Conservation (phyloP, 2,797 vertebrate genomes). For the Fistularia commersonii region DNA sequence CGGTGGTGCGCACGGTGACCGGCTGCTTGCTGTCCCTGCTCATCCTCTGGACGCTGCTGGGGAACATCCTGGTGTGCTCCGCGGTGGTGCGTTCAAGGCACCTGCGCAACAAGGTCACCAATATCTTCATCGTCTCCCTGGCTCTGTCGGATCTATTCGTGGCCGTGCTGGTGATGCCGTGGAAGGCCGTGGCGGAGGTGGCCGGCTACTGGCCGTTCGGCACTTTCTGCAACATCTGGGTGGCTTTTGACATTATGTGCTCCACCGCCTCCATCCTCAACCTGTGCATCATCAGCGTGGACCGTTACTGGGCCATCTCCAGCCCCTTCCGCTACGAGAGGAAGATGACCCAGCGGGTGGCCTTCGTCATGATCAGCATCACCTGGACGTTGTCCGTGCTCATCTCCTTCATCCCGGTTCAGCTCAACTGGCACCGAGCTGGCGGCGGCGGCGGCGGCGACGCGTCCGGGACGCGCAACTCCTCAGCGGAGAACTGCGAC, state of each 20-base stretch:
- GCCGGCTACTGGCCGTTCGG: slow-evolving; percentile 95
- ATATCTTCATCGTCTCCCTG: slow-evolving; percentile 91
- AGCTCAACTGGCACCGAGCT: slow-evolving; percentile 92
- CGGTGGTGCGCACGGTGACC: slow-evolving; percentile 76
- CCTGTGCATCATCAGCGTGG: slow-evolving; percentile 92
- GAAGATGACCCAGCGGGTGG: slow-evolving; percentile 89
- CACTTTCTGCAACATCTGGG: slow-evolving; percentile 90
- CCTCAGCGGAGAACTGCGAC: slow-evolving; percentile 77
- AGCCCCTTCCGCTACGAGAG: slow-evolving; percentile 93
- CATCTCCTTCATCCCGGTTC: slow-evolving; percentile 94
- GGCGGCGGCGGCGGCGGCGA: slow-evolving; percentile 42
- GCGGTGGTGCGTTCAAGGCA: slow-evolving; percentile 87
- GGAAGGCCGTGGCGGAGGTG: slow-evolving; percentile 92
- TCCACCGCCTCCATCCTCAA: slow-evolving; percentile 96
- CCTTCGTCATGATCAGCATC: slow-evolving; percentile 86
- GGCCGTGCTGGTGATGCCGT: slow-evolving; percentile 94
- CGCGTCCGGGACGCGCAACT: slow-evolving; percentile 43
- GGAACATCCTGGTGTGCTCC: slow-evolving; percentile 88
- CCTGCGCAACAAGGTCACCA: slow-evolving; percentile 88
- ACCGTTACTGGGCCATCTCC: slow-evolving; percentile 95
- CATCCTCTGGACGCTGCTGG: slow-evolving; percentile 89
- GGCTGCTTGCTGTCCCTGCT: slow-evolving; percentile 84
- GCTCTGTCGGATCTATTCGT: slow-evolving; percentile 92
- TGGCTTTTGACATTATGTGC: slow-evolving; percentile 97
- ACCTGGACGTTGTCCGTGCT: slow-evolving; percentile 90